phyloP scores from a whole-genome alignment of 1,140 invertebrate genomes.

The Camponotus vicinus region DNA sequence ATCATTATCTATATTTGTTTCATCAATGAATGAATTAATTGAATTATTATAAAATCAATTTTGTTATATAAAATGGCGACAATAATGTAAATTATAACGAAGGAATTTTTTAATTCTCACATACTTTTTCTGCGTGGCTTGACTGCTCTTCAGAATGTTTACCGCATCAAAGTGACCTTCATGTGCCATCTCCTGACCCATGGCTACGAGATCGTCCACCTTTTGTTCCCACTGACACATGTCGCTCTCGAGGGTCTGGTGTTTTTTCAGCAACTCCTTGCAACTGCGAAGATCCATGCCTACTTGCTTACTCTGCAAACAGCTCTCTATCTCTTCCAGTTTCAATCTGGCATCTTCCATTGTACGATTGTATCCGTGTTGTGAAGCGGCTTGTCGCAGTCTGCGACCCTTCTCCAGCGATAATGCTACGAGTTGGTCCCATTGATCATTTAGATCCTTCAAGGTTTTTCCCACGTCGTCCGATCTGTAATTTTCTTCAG shows the following conservation, averaged over 20 bases:
- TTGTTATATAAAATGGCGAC: not conserved
- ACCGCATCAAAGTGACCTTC: slow-evolving; percentile 97
- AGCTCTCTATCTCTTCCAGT: slow-evolving; percentile 92
- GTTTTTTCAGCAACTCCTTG: slow-evolving; percentile 95
- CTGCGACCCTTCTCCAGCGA: slow-evolving; percentile 95
- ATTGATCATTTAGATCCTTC: slow-evolving; percentile 90
- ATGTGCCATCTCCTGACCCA: slow-evolving; percentile 95
- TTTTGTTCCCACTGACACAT: slow-evolving; percentile 92
- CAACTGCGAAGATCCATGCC: slow-evolving; percentile 95
- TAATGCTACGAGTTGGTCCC: slow-evolving; percentile 90
- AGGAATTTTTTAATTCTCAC: slow-evolving; percentile 35
- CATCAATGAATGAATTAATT: not conserved
- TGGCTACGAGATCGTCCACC: slow-evolving; percentile 91
- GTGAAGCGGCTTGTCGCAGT: slow-evolving; percentile 91
- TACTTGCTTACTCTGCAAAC: slow-evolving; percentile 92
- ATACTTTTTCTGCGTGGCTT: slow-evolving; percentile 90
- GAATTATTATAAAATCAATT: not conserved
- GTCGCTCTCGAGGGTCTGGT: slow-evolving; percentile 93
- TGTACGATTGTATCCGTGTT: slow-evolving; percentile 92
- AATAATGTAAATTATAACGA: slow-evolving; percentile 12
- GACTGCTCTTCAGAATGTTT: slow-evolving; percentile 93
- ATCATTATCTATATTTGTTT: not conserved
- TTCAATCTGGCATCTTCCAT: slow-evolving; percentile 94
- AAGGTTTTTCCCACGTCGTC: slow-evolving; percentile 90
- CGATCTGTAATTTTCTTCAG: slow-evolving; percentile 90